Evolutionary conservation across 2,113 vertebrate species (phyloP).

Genomic region (Elachura formosa): DNA sequence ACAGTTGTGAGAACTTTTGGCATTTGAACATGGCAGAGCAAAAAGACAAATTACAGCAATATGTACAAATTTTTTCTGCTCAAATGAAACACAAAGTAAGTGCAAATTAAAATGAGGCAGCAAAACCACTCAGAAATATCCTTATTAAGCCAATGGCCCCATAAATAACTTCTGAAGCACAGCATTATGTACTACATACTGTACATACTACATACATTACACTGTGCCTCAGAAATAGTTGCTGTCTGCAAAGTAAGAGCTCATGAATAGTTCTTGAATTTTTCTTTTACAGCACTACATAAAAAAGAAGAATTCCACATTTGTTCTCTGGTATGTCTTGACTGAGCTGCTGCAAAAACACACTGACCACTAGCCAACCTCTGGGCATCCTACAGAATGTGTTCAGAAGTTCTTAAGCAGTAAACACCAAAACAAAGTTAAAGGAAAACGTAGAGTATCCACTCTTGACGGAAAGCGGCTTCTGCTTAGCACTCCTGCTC

Average conservation of each 20-base stretch:
- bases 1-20: neutral
- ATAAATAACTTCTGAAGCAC: neutral
- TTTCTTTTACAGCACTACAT: neutral
- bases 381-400: neutral
- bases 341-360: neutral
- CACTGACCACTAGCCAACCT: neutral
- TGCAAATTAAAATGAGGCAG: neutral
- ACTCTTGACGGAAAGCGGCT: neutral
- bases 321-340: neutral
- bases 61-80: neutral
- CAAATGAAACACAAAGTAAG: neutral
- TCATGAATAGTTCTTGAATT: neutral
- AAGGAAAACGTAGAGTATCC: neutral
- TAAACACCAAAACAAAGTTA: neutral
- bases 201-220: neutral
- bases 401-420: neutral
- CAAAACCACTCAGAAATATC: neutral
- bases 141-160: neutral
- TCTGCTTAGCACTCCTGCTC: neutral
- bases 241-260: neutral
- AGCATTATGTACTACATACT: neutral
- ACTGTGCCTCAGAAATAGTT: neutral
- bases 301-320: neutral
- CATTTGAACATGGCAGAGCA: neutral
- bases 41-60: neutral